phyloP scores from a whole-genome alignment of 1,140 invertebrate genomes.

The Diabrotica virgifera region DNA sequence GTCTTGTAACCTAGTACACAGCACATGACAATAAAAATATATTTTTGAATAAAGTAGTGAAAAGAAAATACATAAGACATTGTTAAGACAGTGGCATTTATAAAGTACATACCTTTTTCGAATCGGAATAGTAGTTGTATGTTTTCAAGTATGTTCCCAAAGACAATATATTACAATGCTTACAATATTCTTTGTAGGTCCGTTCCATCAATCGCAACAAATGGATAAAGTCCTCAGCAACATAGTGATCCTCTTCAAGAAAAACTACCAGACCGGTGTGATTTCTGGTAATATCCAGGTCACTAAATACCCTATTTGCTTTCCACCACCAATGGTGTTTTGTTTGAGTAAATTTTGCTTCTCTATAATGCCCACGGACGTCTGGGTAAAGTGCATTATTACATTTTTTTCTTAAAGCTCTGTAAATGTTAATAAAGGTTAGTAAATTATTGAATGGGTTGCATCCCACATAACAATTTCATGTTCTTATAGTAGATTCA shows the following conservation, averaged over 20 bases:
- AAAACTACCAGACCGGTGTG: slow-evolving; percentile 83
- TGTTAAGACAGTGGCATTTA: not conserved
- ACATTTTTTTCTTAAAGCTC: slow-evolving; percentile 79
- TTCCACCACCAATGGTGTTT: slow-evolving; percentile 99
- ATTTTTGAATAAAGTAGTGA: no score
- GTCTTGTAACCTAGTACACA: no score
- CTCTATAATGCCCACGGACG: slow-evolving; percentile 94
- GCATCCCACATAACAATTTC: no score
- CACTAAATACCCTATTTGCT: slow-evolving; percentile 80
- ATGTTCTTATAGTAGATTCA: no score
- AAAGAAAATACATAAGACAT: not conserved
- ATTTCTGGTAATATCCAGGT: slow-evolving; percentile 67
- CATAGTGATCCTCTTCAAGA: slow-evolving; percentile 97
- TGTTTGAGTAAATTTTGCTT: slow-evolving; percentile 95
- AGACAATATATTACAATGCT: slow-evolving; percentile 87
- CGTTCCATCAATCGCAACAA: slow-evolving; percentile 76
- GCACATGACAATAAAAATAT: no score
- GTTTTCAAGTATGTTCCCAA: slow-evolving; percentile 94
- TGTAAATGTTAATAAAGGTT: slow-evolving; percentile 50
- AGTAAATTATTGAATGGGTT: no score
- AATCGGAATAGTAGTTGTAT: slow-evolving; percentile 79
- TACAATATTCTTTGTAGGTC: slow-evolving; percentile 71
- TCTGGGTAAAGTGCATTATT: slow-evolving; percentile 90
- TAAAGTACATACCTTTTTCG: slow-evolving; percentile 59
- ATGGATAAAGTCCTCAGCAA: slow-evolving; percentile 92